Evolutionary conservation across 2,888 invertebrate genomes (phyloP), one percentile per base, ranked within the genome.

Genomic region (Osmoderma eremita): DNA sequence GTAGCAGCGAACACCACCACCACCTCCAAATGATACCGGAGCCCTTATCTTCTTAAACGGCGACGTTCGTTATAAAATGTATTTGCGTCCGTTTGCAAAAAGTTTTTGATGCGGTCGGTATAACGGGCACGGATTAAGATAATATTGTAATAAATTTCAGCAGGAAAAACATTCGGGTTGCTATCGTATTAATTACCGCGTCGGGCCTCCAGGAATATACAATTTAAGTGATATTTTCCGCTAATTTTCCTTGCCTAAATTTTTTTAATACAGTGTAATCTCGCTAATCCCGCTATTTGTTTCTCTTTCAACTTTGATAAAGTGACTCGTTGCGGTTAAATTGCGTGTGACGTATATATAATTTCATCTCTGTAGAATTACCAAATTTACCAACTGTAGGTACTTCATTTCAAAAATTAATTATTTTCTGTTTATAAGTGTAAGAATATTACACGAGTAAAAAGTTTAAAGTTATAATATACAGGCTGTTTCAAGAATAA

Each of bases 21-120:
- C 50, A 51, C 30, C 50, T 13, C 3, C 15, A 30, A 53, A 45
- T 36, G 45, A 61, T 45, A 30, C 38, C 39, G 54, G 38, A 39
- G 22, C 38, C 17, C 58, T 61, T 61, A 61, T 61, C 58, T 61
- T 45, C 58, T 61, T 61, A 61, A 61, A 61, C 45, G 58, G 6
- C 45, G 58, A 45, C 58, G 58, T 61, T 48, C 58, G 58, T 61
- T 61, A 61, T 61, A 61, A 61, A 61, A 61, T 61, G 45, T 61
- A 61, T 61, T 61, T 48, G 48, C 58, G 58, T 45, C 45, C 58
- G 58, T 48, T 61, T 61, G 58, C 58, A 61, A 61, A 56, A 61
- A 61, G 58, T 61, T 61, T 58, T 61, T 61, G 58, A 61, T 61
- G 58, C 45, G 45, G 58, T 45, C 45, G 58, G 58, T 61, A 45